Base-by-base conservation (phyloP, 2,113 vertebrate genomes). In the Grammomys surdaster region DNA sequence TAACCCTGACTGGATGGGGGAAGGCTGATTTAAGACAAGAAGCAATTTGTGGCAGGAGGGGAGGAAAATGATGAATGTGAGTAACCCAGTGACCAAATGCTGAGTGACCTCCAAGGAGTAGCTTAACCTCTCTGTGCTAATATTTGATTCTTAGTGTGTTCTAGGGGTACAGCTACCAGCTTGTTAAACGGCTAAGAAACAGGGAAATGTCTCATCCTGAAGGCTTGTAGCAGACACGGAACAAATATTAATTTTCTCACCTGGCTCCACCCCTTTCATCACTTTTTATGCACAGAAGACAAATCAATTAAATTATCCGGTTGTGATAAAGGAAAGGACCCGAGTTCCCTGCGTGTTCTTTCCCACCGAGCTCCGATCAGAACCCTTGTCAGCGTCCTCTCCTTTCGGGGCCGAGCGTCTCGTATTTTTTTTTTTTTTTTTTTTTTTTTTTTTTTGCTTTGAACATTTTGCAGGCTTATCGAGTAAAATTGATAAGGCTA, bases 401-500 rank as follows among this genome's bases (percentile, higher is more conserved):
- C 98, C 97, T 97, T 94, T 91, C 96, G 92, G 17, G 65, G 77
- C 82, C 96, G 69, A 91, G 48, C 12, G 13, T 70, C 85, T 95
- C n/a, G 94, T 88, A n/a, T n/a, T n/a, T n/a, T n/a, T n/a, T n/a
- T n/a, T n/a, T n/a, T n/a, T 2, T 40, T 40, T 40, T 40, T 40
- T 40, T 40, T 40, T 2, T 40, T 40, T 40, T 40, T 40, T 40
- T 40, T 40, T 96, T 97, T 96, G 94, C 93, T 94, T 96, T 93
- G 96, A 95, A 95, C 97, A 97, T 90, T 97, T 96, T 95, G 95
- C 97, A 94, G 96, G 94, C 94, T 90, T 76, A 67, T 96, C 91
- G 84, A 93, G 88, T 67, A 90, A 91, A 97, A 97, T 97, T 97
- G 97, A 78, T 90, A 97, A 98, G 98, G 98, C 95, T 33, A 98